These are phyloP conservation scores for Argopecten irradians DNA, from an alignment of 1,140 invertebrate species.

Conservation along the genomic window DNA sequence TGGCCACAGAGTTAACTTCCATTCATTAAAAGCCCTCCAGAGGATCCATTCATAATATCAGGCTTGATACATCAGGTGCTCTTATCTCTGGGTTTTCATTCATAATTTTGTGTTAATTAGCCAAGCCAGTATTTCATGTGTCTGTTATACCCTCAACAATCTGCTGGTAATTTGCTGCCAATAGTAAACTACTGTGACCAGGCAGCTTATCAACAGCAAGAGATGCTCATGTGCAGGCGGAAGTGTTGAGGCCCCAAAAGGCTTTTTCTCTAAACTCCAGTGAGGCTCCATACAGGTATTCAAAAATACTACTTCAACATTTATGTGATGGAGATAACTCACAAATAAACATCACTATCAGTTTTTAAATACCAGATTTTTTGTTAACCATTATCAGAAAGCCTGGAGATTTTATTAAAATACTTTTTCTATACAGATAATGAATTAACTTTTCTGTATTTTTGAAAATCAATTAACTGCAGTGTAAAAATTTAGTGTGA, in stretches of 20 bases:
- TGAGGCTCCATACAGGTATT: neutral
- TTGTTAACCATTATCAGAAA: no score
- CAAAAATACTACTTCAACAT: no score
- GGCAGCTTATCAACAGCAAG: neutral
- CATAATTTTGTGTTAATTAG: conserved; percentile 19
- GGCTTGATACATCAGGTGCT: conserved; percentile 4
- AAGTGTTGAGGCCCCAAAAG: neutral
- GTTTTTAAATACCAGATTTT: no score
- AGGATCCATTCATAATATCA: conserved; percentile 2
- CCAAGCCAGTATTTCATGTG: neutral
- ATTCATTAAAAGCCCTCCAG: conserved; percentile 16
- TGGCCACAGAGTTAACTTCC: neutral
- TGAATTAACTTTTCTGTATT: no score
- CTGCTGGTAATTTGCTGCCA: conserved; percentile 16
- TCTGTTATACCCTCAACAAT: neutral
- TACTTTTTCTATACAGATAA: no score
- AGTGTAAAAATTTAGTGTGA: no score
- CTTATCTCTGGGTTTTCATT: conserved; percentile 21
- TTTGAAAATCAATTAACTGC: no score
- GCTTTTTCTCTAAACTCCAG: neutral
- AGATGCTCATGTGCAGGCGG: neutral
- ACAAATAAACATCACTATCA: no score
- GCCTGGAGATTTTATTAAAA: no score
- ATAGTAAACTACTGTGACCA: neutral
- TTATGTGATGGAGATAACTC: no score